Conservation (phyloP, 1,140 invertebrate genomes). For the Drosophila ogumai region DNA sequence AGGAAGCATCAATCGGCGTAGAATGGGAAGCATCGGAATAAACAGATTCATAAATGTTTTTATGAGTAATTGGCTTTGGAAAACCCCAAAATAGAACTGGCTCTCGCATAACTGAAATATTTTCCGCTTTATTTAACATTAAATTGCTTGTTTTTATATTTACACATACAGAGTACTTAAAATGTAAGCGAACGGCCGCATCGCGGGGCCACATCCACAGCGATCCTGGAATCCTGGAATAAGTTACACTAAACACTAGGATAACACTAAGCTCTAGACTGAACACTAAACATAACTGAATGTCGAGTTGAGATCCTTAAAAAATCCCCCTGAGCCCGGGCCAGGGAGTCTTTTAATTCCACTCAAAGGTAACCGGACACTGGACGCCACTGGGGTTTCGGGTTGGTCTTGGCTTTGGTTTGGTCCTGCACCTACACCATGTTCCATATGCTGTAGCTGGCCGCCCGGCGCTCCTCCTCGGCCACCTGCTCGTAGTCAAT, state of each 20-base stretch:
- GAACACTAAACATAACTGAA: conserved; percentile 75
- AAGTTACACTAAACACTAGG: conserved; percentile 73
- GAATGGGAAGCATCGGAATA: conserved; percentile 56
- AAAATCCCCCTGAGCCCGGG: conserved; percentile 49
- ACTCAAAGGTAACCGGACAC: conserved; percentile 62
- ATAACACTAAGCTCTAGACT: conserved; percentile 52
- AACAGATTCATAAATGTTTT: conserved; percentile 79
- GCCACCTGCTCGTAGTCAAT: conserved; percentile 83
- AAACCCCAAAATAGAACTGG: conserved; percentile 40
- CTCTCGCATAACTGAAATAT: conserved; percentile 69
- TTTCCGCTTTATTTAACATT: conserved; percentile 74
- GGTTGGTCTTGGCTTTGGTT: too few species aligned
- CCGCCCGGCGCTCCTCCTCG: conserved; percentile 76
- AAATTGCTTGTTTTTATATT: conserved; percentile 46
- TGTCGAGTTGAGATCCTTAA: conserved; percentile 79
- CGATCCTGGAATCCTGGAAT: conserved; percentile 58
- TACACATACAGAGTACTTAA: conserved; percentile 59
- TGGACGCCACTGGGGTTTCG: conserved; percentile 26
- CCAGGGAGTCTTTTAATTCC: conserved; percentile 66
- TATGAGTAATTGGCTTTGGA: conserved; percentile 73
- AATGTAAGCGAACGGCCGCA: conserved; percentile 55
- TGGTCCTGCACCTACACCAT: conserved; percentile 62
- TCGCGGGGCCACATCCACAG: conserved; percentile 12
- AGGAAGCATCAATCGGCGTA: conserved; percentile 39
- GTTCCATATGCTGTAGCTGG: conserved; percentile 84